Percentiles rank a stretch among this genome's conserved stretches.
Conservation (phyloP, 2,113 vertebrate genomes). For the Parotia lawesii region DNA sequence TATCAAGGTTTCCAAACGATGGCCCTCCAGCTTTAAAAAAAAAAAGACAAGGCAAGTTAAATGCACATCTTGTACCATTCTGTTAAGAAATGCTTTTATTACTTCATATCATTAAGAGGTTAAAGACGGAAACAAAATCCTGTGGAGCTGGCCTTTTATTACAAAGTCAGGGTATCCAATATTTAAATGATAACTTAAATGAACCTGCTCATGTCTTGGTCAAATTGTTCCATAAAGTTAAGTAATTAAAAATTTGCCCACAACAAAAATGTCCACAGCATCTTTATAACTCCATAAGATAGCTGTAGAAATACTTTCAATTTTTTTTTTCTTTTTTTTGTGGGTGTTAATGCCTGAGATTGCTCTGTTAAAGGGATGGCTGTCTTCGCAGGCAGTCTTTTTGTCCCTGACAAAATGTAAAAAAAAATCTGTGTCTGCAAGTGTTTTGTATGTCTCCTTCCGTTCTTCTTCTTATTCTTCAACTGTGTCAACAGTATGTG, state of each 20-base stretch:
- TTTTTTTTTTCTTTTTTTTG: background rate
- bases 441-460: background rate
- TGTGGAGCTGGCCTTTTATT: background rate
- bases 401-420: background rate
- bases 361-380: background rate
- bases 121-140: background rate
- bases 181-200: constrained; percentile 33
- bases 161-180: background rate
- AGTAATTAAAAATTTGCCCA: constrained; percentile 39
- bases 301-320: constrained; percentile 39
- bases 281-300: constrained; percentile 40
- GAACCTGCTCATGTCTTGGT: constrained; percentile 25
- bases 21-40: background rate
- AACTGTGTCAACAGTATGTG: constrained; percentile 8
- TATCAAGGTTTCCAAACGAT: background rate
- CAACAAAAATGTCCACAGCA: background rate
- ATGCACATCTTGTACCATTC: background rate
- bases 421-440: background rate
- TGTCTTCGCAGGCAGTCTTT: background rate
- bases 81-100: background rate
- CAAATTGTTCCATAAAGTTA: constrained; percentile 39
- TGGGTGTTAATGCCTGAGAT: background rate
- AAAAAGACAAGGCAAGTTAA: background rate
- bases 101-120: background rate
- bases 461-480: constrained; percentile 19